Evolutionary conservation across 2,888 invertebrate genomes (phyloP), one percentile per base, ranked within the genome.

Genomic region (Drosophila seclusa): DNA sequence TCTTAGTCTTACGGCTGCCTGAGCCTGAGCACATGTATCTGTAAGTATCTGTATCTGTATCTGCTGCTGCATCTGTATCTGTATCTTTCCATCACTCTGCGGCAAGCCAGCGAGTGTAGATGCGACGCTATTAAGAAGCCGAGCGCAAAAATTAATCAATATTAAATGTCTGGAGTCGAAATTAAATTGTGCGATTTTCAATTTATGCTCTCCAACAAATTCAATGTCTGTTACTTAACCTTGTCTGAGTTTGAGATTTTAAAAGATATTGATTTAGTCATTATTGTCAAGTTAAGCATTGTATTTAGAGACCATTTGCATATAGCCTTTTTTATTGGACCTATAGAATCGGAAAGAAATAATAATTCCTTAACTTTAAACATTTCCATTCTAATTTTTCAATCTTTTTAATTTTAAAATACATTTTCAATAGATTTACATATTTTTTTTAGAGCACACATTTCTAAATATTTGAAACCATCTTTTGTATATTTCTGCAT

Each of bases 131-230:
- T 87, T 87, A 80, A 80, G 76, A 52, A 36, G 42, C 48, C 50
- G 32, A 59, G 45, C 68, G 59, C 72, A 45, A 66, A 68, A 86
- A 83, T 88, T 83, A 88, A 88, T 83, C 83, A 88, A 83, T 83
- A 83, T 78, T 83, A 83, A 81, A 83, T 83, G 83, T 87, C 73
- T 61, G 75, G 69, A 73, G 59, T 81, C 36, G 55, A 75, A 83
- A 78, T 86, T 69, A 80, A 86, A 80, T 55, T 73, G 77, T 42
- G 69, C 68, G 66, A 62, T 59, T 76, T 78, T 87, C 72, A 79
- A 84, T 79, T 79, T 75, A 74, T 74, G 32, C 45, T 18, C 52
- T 16, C 29, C 34, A 10, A 36, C 38, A 24, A 24, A 60, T 52
- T 60, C 62, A 65, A 76, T 65, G 63, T 52, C 66, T 57, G 27